These are phyloP conservation scores for Apotomis capreana DNA, from an alignment of 2,888 invertebrate genomes.

Conservation along the genomic window DNA sequence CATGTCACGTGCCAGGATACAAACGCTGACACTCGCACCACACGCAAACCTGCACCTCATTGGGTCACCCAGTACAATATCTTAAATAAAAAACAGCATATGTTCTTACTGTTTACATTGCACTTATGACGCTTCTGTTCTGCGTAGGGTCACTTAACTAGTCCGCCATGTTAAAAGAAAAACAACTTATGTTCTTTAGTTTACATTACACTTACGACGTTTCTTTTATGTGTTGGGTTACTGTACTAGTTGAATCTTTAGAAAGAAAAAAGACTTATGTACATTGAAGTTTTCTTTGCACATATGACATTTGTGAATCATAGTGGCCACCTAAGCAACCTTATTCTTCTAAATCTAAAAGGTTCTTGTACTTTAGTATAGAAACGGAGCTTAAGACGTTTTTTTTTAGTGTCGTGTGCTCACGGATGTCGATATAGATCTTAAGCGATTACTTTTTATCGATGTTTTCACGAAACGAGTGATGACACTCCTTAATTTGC, in stretches of 20 bases:
- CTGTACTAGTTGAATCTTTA: too few relatives aligned
- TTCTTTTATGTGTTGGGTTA: too few relatives aligned
- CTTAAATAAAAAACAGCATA: neutral
- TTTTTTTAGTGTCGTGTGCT: slow-evolving; percentile 54
- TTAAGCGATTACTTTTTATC: slow-evolving; percentile 40
- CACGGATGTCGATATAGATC: slow-evolving; percentile 57
- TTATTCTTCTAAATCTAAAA: neutral
- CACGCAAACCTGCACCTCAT: slow-evolving; percentile 65
- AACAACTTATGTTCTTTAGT: too few relatives aligned
- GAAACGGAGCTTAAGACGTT: neutral
- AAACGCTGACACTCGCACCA: slow-evolving; percentile 47
- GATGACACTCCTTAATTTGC: slow-evolving; percentile 13
- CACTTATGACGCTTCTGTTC: slow-evolving; percentile 3
- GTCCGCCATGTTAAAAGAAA: too few relatives aligned
- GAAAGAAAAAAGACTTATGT: too few relatives aligned
- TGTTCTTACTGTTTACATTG: neutral
- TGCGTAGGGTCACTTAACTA: neutral
- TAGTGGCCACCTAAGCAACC: too few relatives aligned
- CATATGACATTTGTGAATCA: too few relatives aligned
- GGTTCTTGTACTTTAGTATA: neutral
- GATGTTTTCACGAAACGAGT: slow-evolving; percentile 17
- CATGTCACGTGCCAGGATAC: slow-evolving; percentile 31
- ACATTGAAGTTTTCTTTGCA: too few relatives aligned
- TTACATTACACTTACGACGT: too few relatives aligned
- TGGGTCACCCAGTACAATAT: slow-evolving; percentile 57